Percentiles rank a stretch among this genome's conserved stretches.
phyloP scores from a whole-genome alignment of 2,888 invertebrate genomes.

The Pyrochroa serraticornis region DNA sequence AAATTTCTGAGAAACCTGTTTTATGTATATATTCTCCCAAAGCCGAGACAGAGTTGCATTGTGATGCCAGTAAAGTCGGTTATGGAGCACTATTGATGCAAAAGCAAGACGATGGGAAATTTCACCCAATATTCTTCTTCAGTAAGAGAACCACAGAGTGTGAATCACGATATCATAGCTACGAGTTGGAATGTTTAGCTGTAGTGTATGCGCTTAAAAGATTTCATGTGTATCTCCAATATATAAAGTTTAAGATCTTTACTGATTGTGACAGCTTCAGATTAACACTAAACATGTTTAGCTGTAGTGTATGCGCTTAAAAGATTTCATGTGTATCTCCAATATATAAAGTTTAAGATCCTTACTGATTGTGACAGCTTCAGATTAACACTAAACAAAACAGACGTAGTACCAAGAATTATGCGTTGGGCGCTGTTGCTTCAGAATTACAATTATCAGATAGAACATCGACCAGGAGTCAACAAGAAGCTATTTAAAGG shows the following conservation, averaged over 20 bases:
- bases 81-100: slow-evolving; percentile 39
- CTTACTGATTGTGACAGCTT: slow-evolving; percentile 32
- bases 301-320: slow-evolving; percentile 40
- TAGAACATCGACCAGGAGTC: slow-evolving; percentile 36
- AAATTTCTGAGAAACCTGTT: slow-evolving; percentile 27
- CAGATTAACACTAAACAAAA: slow-evolving; percentile 21
- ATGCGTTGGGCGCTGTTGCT: slow-evolving; percentile 21
- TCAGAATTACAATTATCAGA: slow-evolving; percentile 24
- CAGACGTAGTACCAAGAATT: slow-evolving; percentile 27
- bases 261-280: slow-evolving; percentile 31
- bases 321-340: slow-evolving; percentile 34
- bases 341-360: slow-evolving; percentile 27
- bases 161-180: slow-evolving; percentile 42
- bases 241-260: slow-evolving; percentile 27
- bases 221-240: slow-evolving; percentile 33
- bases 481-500: too few species aligned
- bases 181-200: slow-evolving; percentile 42
- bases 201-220: slow-evolving; percentile 39
- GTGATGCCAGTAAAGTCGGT: slow-evolving; percentile 41
- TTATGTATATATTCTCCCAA: slow-evolving; percentile 36
- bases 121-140: slow-evolving; percentile 44
- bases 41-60: slow-evolving; percentile 43
- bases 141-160: slow-evolving; percentile 38
- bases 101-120: slow-evolving; percentile 29
- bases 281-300: slow-evolving; percentile 28